phyloP scores from a whole-genome alignment of 2,797 vertebrate genomes.

The Pseudopleuronectes americanus region DNA sequence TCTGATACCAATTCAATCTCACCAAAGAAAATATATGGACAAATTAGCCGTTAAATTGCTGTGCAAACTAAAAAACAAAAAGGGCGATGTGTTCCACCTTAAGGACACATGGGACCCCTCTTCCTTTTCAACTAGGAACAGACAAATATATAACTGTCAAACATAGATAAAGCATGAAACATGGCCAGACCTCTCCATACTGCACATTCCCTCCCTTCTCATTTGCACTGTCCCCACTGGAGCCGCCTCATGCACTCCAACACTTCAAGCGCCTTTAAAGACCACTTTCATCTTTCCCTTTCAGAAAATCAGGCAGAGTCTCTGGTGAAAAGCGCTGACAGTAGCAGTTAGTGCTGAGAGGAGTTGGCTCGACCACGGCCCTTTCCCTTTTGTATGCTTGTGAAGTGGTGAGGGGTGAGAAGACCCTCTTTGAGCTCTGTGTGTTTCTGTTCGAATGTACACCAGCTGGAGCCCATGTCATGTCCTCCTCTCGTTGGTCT shows the following conservation, averaged over 20 bases:
- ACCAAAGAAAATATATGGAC: constrained; percentile 17
- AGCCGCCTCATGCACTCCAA: constrained; percentile 60
- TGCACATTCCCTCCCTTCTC: constrained; percentile 41
- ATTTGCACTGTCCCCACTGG: constrained; percentile 56
- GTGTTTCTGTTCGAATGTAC: constrained; percentile 25
- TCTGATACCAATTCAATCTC: constrained; percentile 26
- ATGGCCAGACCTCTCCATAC: constrained; percentile 40
- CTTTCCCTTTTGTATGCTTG: constrained; percentile 58
- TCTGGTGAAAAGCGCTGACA: constrained; percentile 77
- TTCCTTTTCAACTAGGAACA: constrained; percentile 33
- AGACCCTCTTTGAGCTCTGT: constrained; percentile 45
- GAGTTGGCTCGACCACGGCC: constrained; percentile 55
- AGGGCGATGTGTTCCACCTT: background rate
- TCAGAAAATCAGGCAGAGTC: constrained; percentile 73
- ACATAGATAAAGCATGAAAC: constrained; percentile 51
- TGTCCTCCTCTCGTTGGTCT: constrained; percentile 29
- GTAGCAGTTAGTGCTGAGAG: constrained; percentile 68
- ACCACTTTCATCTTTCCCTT: constrained; percentile 78
- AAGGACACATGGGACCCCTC: constrained; percentile 3
- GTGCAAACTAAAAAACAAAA: background rate
- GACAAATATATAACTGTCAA: constrained; percentile 55
- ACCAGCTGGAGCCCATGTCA: constrained; percentile 26
- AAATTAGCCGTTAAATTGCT: constrained; percentile 11
- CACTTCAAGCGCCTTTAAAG: constrained; percentile 77
- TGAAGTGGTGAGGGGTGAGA: constrained; percentile 51